These are phyloP conservation scores for Lepidochitona cinerea DNA, from an alignment of 2,888 invertebrate genomes.

Conservation along the genomic window DNA sequence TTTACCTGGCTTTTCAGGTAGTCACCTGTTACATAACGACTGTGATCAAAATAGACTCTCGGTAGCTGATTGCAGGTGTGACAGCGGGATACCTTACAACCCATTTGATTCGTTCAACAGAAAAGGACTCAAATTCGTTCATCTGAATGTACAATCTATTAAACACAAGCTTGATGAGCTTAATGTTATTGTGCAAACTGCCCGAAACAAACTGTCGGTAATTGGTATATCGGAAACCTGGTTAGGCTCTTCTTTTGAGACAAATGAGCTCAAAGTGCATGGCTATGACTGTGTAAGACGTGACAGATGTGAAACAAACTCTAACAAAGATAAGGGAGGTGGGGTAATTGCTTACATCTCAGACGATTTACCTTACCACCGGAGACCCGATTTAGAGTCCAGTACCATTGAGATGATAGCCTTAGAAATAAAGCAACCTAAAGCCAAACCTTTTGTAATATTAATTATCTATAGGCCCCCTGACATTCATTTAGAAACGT, in stretches of 20 bases:
- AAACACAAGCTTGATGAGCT: not conserved
- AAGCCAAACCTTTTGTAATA: not conserved
- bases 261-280: not conserved
- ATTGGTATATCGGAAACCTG: not conserved
- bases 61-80: too few species aligned
- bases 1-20: too few species aligned
- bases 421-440: too few species aligned
- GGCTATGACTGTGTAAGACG: not conserved
- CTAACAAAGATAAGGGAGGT: not conserved
- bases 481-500: not conserved
- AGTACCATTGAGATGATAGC: too few species aligned
- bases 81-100: too few species aligned
- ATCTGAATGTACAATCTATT: not conserved
- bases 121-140: not conserved
- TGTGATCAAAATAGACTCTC: too few species aligned
- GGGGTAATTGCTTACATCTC: not conserved
- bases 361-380: not conserved
- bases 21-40: too few species aligned
- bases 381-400: not conserved
- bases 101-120: not conserved
- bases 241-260: not conserved
- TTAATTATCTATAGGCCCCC: not conserved
- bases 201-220: not conserved
- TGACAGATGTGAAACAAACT: not conserved
- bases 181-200: not conserved